These are phyloP conservation scores for Odontesthes bonariensis DNA, from an alignment of 2,113 vertebrate genomes.

Conservation along the genomic window DNA sequence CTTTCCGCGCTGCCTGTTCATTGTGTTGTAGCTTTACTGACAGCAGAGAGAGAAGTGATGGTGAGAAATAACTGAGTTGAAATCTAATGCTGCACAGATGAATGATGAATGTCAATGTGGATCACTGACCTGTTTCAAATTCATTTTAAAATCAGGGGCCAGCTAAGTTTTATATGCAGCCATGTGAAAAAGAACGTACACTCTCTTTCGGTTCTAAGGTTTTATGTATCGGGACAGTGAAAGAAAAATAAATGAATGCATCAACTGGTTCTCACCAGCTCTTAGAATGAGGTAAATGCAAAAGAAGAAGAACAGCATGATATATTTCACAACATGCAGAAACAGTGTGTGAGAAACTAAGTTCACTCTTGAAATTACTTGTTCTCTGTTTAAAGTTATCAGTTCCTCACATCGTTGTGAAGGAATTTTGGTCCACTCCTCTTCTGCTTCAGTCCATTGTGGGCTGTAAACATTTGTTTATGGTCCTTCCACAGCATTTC, in stretches of 20 bases:
- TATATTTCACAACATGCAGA: too few relatives aligned
- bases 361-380: not conserved
- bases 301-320: too few relatives aligned
- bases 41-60: not conserved
- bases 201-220: not conserved
- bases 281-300: too few relatives aligned
- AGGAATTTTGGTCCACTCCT: too few relatives aligned
- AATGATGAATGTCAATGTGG: constrained; percentile 27
- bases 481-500: too few relatives aligned
- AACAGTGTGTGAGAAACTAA: not conserved
- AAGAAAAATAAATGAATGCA: too few relatives aligned
- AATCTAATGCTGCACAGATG: constrained; percentile 1
- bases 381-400: too few relatives aligned
- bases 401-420: too few relatives aligned
- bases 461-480: too few relatives aligned
- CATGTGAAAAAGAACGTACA: not conserved
- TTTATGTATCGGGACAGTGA: too few relatives aligned
- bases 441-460: too few relatives aligned
- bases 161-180: not conserved
- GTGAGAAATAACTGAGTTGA: constrained; percentile 3
- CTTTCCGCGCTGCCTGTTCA: constrained; percentile 10
- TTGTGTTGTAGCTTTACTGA: constrained; percentile 4
- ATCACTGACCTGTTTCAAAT: not conserved
- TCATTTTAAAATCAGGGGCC: constrained; percentile 5
- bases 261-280: too few relatives aligned